These are phyloP conservation scores for Eulemur macaco DNA, from an alignment of 2,113 vertebrate species.

Conservation along the genomic window DNA sequence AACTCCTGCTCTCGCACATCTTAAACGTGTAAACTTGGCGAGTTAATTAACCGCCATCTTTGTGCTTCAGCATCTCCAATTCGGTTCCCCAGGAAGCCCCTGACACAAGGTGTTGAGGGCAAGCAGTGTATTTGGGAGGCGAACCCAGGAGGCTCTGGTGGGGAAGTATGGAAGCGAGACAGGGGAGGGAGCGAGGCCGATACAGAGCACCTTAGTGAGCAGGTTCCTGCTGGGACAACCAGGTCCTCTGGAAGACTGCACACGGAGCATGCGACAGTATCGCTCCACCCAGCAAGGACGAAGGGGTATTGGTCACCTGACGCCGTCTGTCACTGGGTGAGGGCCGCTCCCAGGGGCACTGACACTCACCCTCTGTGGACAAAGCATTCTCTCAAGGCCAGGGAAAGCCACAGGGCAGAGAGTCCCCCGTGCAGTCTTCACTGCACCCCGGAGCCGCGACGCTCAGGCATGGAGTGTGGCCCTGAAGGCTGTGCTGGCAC, in stretches of 20 bases:
- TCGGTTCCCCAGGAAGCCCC: background rate
- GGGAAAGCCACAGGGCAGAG: background rate
- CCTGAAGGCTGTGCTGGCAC: background rate
- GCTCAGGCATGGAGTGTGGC: background rate
- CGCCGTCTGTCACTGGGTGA: background rate
- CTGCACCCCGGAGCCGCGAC: too few relatives aligned
- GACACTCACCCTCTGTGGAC: background rate
- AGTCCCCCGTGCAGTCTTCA: background rate
- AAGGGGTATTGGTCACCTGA: background rate
- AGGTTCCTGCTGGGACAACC: too few relatives aligned
- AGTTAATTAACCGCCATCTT: background rate
- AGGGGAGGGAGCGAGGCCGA: background rate
- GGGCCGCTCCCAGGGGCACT: too few relatives aligned
- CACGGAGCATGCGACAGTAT: fast-evolving
- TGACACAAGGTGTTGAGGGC: background rate
- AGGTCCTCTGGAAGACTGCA: background rate
- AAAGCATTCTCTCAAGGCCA: too few relatives aligned
- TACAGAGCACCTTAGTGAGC: fast-evolving
- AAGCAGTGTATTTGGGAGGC: background rate
- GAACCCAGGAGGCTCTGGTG: background rate
- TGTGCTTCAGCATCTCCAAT: background rate
- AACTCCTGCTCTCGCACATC: background rate
- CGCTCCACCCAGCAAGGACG: background rate
- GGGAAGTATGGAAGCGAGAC: background rate
- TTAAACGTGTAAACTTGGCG: too few relatives aligned